phyloP scores from a whole-genome alignment of 1,140 invertebrate species.

The Sesamia nonagrioides region DNA sequence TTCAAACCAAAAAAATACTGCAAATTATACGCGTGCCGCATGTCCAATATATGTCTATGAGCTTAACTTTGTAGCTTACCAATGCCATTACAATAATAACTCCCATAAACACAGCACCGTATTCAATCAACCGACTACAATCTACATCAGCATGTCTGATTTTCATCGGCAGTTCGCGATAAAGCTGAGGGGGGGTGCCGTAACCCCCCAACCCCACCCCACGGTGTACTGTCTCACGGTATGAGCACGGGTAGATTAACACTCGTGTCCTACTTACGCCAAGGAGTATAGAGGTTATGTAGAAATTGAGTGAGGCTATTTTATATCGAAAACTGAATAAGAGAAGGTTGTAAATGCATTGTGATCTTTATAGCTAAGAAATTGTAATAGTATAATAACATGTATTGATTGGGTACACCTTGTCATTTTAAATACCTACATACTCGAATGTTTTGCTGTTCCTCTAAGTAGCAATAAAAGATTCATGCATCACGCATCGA shows the following conservation, averaged over 20 bases:
- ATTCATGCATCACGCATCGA: no score
- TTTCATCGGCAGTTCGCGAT: slow-evolving; percentile 28
- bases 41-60: no score
- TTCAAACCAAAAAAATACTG: no score
- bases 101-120: not conserved
- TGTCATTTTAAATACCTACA: no score
- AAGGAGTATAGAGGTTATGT: not conserved
- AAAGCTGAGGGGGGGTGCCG: not conserved
- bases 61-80: not conserved
- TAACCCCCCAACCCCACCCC: slow-evolving; percentile 31
- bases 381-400: no score
- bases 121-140: not conserved
- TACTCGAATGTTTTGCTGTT: no score
- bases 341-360: not conserved
- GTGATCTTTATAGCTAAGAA: no score
- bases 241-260: slow-evolving; percentile 37
- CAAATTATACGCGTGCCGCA: no score
- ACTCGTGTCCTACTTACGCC: slow-evolving; percentile 27
- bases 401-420: no score
- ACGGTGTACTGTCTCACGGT: slow-evolving; percentile 53
- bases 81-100: no score
- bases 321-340: not conserved
- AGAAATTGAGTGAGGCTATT: not conserved
- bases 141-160: slow-evolving; percentile 15
- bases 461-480: no score